phyloP scores from a whole-genome alignment of 2,888 invertebrate genomes.

The Apoda limacodes region DNA sequence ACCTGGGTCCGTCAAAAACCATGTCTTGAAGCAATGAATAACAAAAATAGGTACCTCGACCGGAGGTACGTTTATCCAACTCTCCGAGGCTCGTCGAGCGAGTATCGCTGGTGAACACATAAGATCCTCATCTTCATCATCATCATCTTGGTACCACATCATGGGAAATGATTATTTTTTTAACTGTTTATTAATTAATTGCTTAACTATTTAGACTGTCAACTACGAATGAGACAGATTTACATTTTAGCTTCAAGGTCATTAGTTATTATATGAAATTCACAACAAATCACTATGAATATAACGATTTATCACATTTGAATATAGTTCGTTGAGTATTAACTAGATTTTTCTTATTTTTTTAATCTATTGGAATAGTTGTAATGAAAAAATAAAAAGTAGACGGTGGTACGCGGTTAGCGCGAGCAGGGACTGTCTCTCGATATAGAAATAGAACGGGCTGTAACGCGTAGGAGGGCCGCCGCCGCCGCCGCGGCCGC shows the following conservation, averaged over 20 bases:
- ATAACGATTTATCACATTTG: too few relatives aligned
- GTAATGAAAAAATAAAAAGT: too few relatives aligned
- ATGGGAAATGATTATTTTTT: constrained; percentile 22
- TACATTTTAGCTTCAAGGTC: too few relatives aligned
- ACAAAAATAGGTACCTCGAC: constrained; percentile 86
- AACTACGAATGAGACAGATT: too few relatives aligned
- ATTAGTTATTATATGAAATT: too few relatives aligned
- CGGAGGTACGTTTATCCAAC: constrained; percentile 91
- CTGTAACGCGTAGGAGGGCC: constrained; percentile 43
- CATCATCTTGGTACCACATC: constrained; percentile 85
- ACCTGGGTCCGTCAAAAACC: too few relatives aligned
- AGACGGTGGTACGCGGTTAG: constrained; percentile 62
- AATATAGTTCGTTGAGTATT: too few relatives aligned
- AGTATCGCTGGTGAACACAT: constrained; percentile 89
- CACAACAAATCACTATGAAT: too few relatives aligned
- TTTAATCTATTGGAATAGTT: too few relatives aligned
- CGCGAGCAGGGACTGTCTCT: constrained; percentile 64
- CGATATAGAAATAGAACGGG: constrained; percentile 67
- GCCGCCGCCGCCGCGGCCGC: constrained; percentile 23
- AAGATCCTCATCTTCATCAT: constrained; percentile 87
- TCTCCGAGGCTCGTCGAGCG: constrained; percentile 87
- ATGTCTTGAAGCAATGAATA: background rate
- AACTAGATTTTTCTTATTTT: too few relatives aligned
- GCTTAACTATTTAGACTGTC: constrained; percentile 27
- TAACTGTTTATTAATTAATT: constrained; percentile 18